These are phyloP conservation scores for Pollachius pollachius DNA, from an alignment of 2,113 vertebrate genomes.

Conservation along the genomic window DNA sequence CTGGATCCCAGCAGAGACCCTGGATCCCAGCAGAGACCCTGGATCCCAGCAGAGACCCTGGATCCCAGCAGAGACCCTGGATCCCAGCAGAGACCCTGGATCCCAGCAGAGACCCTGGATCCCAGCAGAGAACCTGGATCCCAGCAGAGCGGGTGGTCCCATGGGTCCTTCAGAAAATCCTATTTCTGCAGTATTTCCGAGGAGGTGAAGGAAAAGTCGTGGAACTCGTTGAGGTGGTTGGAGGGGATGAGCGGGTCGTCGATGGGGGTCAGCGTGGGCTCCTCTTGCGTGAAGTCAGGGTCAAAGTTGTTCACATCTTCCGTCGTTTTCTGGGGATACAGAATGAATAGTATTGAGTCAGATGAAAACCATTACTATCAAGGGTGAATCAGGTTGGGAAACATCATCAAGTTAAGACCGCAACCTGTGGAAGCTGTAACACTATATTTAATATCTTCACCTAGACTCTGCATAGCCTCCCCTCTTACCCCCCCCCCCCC, in stretches of 20 bases:
- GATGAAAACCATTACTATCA: not conserved
- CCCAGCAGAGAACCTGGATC: no score
- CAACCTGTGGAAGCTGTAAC: no score
- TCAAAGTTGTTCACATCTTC: constrained; percentile 99
- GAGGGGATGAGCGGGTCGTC: constrained; percentile 86
- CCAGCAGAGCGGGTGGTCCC: not conserved
- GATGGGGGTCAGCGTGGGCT: constrained; percentile 90
- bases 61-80: not conserved
- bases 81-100: not conserved
- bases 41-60: no score
- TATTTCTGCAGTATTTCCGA: constrained; percentile 72
- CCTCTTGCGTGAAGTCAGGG: constrained; percentile 95
- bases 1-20: not conserved
- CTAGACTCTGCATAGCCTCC: no score
- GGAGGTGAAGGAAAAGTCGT: constrained; percentile 91
- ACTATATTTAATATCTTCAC: no score
- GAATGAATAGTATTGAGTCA: not conserved
- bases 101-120: no score
- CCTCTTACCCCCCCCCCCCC: no score
- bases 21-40: not conserved
- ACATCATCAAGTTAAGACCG: not conserved
- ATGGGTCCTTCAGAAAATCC: not conserved
- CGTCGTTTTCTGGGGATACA: constrained; percentile 82
- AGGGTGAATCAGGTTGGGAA: not conserved
- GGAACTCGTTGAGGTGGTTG: constrained; percentile 94